Conservation (phyloP, 2,888 invertebrate species). For the Ochropleura leucogaster region DNA sequence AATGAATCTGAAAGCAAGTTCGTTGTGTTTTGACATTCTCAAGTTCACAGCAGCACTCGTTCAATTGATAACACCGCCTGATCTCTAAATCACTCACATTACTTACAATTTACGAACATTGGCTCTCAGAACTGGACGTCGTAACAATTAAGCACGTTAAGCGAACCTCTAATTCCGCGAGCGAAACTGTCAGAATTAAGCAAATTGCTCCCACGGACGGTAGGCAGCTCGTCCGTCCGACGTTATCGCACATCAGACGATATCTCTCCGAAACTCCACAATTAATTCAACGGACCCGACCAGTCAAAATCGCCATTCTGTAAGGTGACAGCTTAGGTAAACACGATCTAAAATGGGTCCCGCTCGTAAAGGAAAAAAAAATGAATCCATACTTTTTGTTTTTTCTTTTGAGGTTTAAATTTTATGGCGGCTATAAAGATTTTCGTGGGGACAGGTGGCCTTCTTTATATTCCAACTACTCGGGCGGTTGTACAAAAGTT, state of each 20-base stretch:
- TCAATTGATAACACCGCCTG: slow-evolving; percentile 48
- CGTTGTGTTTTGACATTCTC: slow-evolving; percentile 1
- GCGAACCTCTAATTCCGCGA: slow-evolving; percentile 73
- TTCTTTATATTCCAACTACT: slow-evolving; percentile 89
- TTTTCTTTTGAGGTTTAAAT: slow-evolving; percentile 89
- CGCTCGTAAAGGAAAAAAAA: slow-evolving; percentile 84
- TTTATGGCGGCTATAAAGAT: slow-evolving; percentile 90
- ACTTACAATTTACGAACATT: slow-evolving; percentile 67
- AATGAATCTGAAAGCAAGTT: slow-evolving; percentile 6
- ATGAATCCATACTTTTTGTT: slow-evolving; percentile 83
- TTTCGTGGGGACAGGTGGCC: slow-evolving; percentile 90
- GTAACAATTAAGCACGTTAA: slow-evolving; percentile 80
- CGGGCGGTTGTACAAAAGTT: slow-evolving; percentile 77
- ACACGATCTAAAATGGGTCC: slow-evolving; percentile 88
- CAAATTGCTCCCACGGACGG: slow-evolving; percentile 82
- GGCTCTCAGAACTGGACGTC: slow-evolving; percentile 71
- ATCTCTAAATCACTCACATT: slow-evolving; percentile 60
- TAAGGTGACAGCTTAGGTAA: slow-evolving; percentile 90
- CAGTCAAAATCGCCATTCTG: slow-evolving; percentile 90
- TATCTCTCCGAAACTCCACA: slow-evolving; percentile 87
- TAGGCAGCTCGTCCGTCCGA: slow-evolving; percentile 77
- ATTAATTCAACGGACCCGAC: slow-evolving; percentile 87
- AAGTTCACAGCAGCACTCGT: slow-evolving; percentile 36
- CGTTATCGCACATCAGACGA: slow-evolving; percentile 86
- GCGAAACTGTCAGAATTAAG: slow-evolving; percentile 82